phyloP scores from a whole-genome alignment of 2,888 invertebrate species.

The Napeogenes sylphis region DNA sequence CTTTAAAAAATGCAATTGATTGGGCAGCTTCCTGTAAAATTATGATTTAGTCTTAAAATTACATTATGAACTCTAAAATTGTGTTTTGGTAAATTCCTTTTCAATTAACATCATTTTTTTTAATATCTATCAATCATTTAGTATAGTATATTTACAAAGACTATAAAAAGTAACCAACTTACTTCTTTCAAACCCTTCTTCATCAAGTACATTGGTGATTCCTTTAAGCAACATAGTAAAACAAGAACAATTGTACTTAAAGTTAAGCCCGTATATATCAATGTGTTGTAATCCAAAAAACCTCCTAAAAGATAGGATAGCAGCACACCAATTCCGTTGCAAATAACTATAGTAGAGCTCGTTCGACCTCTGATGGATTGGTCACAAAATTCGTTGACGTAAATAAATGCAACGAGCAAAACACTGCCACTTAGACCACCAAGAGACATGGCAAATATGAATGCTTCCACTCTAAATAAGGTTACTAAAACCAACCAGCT shows the following conservation, averaged over 20 bases:
- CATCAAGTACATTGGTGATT: slow-evolving; percentile 57
- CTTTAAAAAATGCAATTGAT: slow-evolving; percentile 51
- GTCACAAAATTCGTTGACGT: slow-evolving; percentile 55
- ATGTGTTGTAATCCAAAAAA: slow-evolving; percentile 44
- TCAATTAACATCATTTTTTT: too few relatives aligned
- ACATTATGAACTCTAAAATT: too few relatives aligned
- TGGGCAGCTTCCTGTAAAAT: slow-evolving; percentile 52
- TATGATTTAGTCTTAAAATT: too few relatives aligned
- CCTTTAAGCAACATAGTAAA: slow-evolving; percentile 42
- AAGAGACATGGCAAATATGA: slow-evolving; percentile 48
- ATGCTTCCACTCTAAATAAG: slow-evolving; percentile 45
- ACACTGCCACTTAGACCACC: slow-evolving; percentile 48
- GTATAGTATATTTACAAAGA: too few relatives aligned
- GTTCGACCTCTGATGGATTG: slow-evolving; percentile 57
- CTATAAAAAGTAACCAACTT: too few relatives aligned
- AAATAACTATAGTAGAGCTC: slow-evolving; percentile 49
- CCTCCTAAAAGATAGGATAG: slow-evolving; percentile 56
- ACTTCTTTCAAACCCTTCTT: slow-evolving; percentile 37
- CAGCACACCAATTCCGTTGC: slow-evolving; percentile 52
- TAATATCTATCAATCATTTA: slow-evolving; percentile 35
- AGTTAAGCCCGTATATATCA: slow-evolving; percentile 47
- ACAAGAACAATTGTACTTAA: slow-evolving; percentile 39
- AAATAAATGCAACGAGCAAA: slow-evolving; percentile 48
- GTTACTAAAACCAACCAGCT: slow-evolving; percentile 48
- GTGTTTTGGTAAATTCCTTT: too few relatives aligned